Conservation (phyloP, 2,113 vertebrate species). For the Leptobrachium ailaonicum region DNA sequence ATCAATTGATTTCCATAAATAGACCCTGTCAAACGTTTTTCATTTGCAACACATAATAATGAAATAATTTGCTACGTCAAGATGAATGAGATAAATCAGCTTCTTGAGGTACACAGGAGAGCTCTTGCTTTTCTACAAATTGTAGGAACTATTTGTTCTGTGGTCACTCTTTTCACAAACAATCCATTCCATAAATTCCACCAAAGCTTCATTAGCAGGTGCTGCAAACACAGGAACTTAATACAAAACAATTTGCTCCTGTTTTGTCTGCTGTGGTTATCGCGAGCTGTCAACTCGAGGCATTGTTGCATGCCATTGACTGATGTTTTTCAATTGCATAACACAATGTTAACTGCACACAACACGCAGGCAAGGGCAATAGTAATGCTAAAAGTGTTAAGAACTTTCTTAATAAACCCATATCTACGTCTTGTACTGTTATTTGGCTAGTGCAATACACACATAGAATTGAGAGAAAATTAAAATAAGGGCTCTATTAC, state of each 20-base stretch:
- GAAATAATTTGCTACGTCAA: not conserved
- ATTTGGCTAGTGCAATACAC: too few species aligned
- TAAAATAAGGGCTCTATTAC: too few species aligned
- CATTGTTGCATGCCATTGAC: constrained; percentile 40
- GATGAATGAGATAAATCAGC: constrained; percentile 4
- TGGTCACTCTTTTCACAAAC: constrained; percentile 50
- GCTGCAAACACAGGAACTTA: constrained; percentile 46
- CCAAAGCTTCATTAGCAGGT: constrained; percentile 34
- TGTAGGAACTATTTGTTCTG: constrained; percentile 15
- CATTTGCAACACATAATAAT: not conserved
- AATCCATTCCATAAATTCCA: constrained; percentile 61
- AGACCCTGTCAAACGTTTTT: not conserved
- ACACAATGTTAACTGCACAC: constrained; percentile 49
- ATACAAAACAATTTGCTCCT: not conserved
- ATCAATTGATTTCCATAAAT: too few species aligned
- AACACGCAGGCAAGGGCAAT: not conserved
- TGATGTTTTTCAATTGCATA: constrained; percentile 31
- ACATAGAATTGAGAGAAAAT: too few species aligned
- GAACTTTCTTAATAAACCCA: not conserved
- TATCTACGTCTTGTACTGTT: too few species aligned
- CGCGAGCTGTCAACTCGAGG: not conserved
- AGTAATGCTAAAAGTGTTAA: not conserved
- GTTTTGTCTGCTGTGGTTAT: constrained; percentile 40
- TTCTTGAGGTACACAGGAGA: constrained; percentile 5
- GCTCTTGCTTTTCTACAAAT: not conserved